Base-by-base conservation (phyloP, 2,797 vertebrate species). In the Danionella dracula region DNA sequence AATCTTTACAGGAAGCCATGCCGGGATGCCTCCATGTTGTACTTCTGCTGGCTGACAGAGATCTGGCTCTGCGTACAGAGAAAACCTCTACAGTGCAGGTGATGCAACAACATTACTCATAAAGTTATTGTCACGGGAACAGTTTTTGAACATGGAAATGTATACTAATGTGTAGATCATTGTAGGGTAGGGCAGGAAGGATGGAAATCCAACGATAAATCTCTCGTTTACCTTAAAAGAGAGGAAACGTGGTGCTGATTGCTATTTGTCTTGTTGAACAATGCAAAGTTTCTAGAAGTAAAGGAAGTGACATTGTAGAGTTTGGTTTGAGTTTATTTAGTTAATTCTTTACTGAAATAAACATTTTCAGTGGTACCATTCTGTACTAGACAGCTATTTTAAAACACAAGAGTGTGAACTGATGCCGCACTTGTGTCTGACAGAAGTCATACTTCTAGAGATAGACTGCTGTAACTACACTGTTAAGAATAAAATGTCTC, bases 61-160 rank as follows among this genome's bases (percentile, higher is more conserved):
- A 93, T 60, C 73, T 84, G 2, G 37, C 79, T 34, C 75, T 87
- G 16, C 85, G 81, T 16, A 49, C 86, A 70, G 90, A 94, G 66
- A 88, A 86, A 71, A 81, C 87, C 40, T 74, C 85, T 1, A 77
- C 81, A 11, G n/a, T 87, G 32, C 92, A 93, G 93, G 95, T 96
- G 89, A 78, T 17, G 41, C 4, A 40, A 15, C 15, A 20, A 55
- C 15, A 51, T 17, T 15, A 58, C 21, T 17, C 20, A 45, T 19
- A 15, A 19, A 29, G 32, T 11, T 44, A 16, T 21, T 23, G 35
- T 8, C 38, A 37, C 6, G 1, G 3, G n/a, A 34, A 37, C n/a
- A 31, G n/a, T n/a, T n/a, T n/a, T n/a, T n/a, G n/a, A n/a, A n/a
- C n/a, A n/a, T n/a, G n/a, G n/a, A n/a, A n/a, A n/a, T n/a, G n/a